Percentiles rank a stretch among this genome's conserved stretches.
Evolutionary conservation across 2,888 invertebrate species (phyloP).

Genomic region (Mesorhabditis sp.): DNA sequence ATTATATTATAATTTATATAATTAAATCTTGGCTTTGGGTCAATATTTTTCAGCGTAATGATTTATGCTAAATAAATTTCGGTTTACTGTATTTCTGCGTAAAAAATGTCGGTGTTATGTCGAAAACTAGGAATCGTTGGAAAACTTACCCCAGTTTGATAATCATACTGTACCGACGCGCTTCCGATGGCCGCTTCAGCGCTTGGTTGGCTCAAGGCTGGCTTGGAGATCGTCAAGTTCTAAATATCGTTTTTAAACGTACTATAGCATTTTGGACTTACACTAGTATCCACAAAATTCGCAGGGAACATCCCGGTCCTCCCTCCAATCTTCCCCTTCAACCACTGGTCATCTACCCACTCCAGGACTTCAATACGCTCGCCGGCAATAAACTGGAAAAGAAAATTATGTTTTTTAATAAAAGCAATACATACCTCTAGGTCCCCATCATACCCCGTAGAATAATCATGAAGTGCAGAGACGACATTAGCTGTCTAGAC

Average conservation of each 20-base stretch:
- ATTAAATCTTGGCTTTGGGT: too few species aligned
- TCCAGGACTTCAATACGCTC: conserved; percentile 35
- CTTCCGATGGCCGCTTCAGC: neutral
- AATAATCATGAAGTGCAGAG: conserved; percentile 48
- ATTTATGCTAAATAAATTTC: too few species aligned
- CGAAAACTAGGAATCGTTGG: neutral
- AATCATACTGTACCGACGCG: neutral
- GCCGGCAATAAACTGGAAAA: conserved; percentile 41
- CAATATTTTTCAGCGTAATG: too few species aligned
- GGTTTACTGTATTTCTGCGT: too few species aligned
- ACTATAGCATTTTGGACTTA: neutral
- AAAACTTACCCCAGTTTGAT: neutral
- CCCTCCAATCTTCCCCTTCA: conserved; percentile 41
- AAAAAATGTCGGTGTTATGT: conserved; percentile 2
- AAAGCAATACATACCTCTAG: conserved; percentile 33
- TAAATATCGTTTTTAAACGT: too few species aligned
- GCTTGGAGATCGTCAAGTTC: too few species aligned
- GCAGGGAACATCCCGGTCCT: conserved; percentile 45
- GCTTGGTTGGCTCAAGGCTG: neutral
- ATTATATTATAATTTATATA: too few species aligned
- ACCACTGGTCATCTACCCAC: conserved; percentile 45
- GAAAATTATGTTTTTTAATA: neutral
- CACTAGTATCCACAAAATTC: conserved; percentile 31
- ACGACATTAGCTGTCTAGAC: conserved; percentile 17
- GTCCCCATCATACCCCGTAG: conserved; percentile 42